Base-by-base conservation (phyloP, 2,888 invertebrate genomes). In the Cybosia mesomella region DNA sequence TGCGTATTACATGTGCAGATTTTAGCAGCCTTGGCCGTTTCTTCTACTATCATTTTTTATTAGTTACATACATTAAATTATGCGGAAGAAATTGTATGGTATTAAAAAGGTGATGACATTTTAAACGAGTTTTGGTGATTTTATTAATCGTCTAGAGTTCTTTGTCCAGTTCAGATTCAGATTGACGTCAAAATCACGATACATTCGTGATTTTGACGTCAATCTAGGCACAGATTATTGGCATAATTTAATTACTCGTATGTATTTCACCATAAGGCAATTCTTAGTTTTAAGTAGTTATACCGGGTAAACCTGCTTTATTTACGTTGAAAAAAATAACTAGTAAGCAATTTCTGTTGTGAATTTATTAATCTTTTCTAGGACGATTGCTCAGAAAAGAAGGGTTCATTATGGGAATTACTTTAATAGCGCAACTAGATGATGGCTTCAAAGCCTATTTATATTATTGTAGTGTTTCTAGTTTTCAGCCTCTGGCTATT, bases 1-100 rank as follows among this genome's bases (percentile, higher is more conserved):
- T 57, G 63, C 10, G 64, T 64, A 64, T 81, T 77, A 83, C 79
- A 80, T 76, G 71, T 73, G 76, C 62, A 69, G 60, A 77, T 64
- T 77, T 63, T 58, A 60, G 64, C 54, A 65, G 70, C 77, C 77
- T 81, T 79, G 70, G 10, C 61, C 24, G 57, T 74, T 72, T 63
- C 55, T 66, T 58, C 60, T 24, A 58, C 54, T 58, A 71, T 10
- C 53, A 64, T 70, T 71, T 74, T 54, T 70, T 60, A 72, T 67
- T 67, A 62, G n/a, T 62, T 32, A n/a, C 18, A 7, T n/a, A 63
- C 22, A 54, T 66, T 55, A 62, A 73, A 70, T 67, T 66, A 79
- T 64, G 71, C 79, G 79, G 79, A 79, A 79, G 76, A 81, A 79
- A 78, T 72, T 73, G 49, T 69, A 15, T 71, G 58, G 61, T 64